These are phyloP conservation scores for Eudasyphora cyanicolor DNA, from an alignment of 2,888 invertebrate species.

Conservation along the genomic window DNA sequence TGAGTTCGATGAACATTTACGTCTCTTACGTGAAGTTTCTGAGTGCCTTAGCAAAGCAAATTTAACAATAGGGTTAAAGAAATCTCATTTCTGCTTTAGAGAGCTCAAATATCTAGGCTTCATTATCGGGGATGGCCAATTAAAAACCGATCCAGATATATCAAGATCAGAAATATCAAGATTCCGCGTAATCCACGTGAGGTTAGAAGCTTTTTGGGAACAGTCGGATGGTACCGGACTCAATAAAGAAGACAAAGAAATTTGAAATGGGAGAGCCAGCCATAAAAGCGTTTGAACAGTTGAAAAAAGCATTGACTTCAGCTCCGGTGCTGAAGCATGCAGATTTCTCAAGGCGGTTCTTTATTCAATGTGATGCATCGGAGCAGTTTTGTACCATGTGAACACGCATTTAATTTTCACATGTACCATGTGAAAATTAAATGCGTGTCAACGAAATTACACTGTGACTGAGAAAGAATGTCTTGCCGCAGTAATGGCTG, in stretches of 20 bases:
- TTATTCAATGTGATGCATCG: slow-evolving; percentile 23
- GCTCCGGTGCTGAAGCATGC: slow-evolving; percentile 25
- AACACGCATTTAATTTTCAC: slow-evolving; percentile 33
- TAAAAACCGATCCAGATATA: slow-evolving; percentile 45
- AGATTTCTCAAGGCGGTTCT: slow-evolving; percentile 10
- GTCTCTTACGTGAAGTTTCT: neutral
- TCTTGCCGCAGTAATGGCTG: too few relatives aligned
- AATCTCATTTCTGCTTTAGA: slow-evolving; percentile 54
- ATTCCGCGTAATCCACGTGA: neutral
- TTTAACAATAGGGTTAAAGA: slow-evolving; percentile 47
- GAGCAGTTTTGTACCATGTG: slow-evolving; percentile 22
- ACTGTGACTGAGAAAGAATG: too few relatives aligned
- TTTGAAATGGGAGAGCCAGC: neutral
- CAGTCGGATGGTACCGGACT: slow-evolving; percentile 27
- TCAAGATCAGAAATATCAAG: neutral
- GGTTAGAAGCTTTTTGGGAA: slow-evolving; percentile 11
- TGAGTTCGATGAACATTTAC: slow-evolving; percentile 38
- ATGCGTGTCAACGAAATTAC: slow-evolving; percentile 24
- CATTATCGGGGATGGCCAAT: slow-evolving; percentile 41
- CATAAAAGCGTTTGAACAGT: slow-evolving; percentile 1
- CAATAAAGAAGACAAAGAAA: neutral
- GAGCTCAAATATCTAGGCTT: slow-evolving; percentile 47
- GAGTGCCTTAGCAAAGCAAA: neutral
- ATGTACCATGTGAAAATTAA: slow-evolving; percentile 9
- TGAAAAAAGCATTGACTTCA: slow-evolving; percentile 31